Evolutionary conservation across 2,888 invertebrate genomes (phyloP).

Genomic region (Acleris sparsana): DNA sequence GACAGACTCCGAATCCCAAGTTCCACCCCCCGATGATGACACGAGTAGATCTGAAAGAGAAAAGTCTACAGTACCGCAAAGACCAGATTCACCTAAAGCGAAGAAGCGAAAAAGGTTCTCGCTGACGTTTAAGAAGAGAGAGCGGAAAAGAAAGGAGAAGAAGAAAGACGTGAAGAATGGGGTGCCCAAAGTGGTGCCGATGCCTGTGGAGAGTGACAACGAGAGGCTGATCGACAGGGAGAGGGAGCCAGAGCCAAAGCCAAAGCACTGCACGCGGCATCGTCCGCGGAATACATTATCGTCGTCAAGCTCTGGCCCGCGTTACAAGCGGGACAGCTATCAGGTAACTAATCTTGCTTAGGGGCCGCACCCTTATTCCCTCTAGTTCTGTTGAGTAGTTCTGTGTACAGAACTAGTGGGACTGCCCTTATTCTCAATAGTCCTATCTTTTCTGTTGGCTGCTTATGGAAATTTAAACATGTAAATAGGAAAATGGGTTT

Average conservation of each 20-base stretch:
- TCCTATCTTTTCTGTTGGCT: no score
- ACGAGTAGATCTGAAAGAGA: conserved; percentile 77
- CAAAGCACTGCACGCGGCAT: conserved; percentile 68
- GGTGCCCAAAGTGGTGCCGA: conserved; percentile 58
- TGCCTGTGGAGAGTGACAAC: conserved; percentile 70
- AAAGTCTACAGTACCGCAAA: conserved; percentile 66
- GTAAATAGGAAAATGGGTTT: no score
- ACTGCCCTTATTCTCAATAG: no score
- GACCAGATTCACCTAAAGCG: conserved; percentile 74
- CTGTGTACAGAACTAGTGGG: no score
- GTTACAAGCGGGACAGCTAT: conserved; percentile 81
- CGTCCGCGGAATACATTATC: conserved; percentile 71
- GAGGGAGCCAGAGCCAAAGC: conserved; percentile 56
- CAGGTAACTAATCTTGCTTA: conserved; percentile 83
- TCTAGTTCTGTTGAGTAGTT: no score
- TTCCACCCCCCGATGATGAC: conserved; percentile 72
- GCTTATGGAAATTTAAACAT: no score
- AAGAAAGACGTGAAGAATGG: conserved; percentile 72
- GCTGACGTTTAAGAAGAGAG: conserved; percentile 75
- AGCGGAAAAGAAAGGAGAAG: conserved; percentile 74
- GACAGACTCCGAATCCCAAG: conserved; percentile 73
- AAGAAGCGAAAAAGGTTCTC: conserved; percentile 78
- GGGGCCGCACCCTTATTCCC: no score
- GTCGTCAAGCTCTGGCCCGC: conserved; percentile 77
- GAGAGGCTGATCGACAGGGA: conserved; percentile 75